Evolutionary conservation across 2,797 vertebrate species (phyloP).

Genomic region (Gastrophryne carolinensis): DNA sequence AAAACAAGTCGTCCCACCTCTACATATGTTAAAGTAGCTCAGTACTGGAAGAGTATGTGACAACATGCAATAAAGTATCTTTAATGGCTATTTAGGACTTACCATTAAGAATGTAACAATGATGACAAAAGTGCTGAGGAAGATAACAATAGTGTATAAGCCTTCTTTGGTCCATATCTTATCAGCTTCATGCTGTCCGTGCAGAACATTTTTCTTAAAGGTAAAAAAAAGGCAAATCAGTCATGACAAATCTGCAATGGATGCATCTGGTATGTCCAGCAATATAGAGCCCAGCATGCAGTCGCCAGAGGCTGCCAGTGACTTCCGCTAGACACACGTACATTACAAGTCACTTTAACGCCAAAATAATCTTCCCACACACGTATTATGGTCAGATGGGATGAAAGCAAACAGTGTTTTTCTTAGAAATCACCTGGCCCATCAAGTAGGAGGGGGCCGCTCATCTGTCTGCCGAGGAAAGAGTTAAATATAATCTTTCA

Average conservation of each 20-base stretch:
- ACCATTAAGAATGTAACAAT: constrained; percentile 88
- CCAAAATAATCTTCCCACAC: neutral
- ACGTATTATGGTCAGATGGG: neutral
- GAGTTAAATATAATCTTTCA: constrained; percentile 46
- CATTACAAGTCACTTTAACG: neutral
- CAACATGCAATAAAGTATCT: neutral
- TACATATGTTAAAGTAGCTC: too few relatives aligned
- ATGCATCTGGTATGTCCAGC: too few relatives aligned
- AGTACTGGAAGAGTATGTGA: too few relatives aligned
- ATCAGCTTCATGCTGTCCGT: constrained; percentile 80
- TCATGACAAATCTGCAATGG: too few relatives aligned
- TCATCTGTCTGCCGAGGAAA: constrained; percentile 6
- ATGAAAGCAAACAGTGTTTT: constrained; percentile 25
- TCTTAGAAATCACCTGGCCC: constrained; percentile 57
- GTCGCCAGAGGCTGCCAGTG: neutral
- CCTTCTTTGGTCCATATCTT: constrained; percentile 84
- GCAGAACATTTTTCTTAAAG: constrained; percentile 83
- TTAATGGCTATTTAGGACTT: constrained; percentile 58
- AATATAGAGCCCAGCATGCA: constrained; percentile 17
- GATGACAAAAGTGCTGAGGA: constrained; percentile 87
- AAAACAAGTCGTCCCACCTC: too few relatives aligned
- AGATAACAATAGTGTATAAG: constrained; percentile 82
- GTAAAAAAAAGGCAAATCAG: constrained; percentile 66
- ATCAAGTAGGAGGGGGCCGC: constrained; percentile 47
- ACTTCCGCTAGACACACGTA: rapidly evolving